Base-by-base conservation (phyloP, 2,888 invertebrate species). In the Choristoneura rosaceana region DNA sequence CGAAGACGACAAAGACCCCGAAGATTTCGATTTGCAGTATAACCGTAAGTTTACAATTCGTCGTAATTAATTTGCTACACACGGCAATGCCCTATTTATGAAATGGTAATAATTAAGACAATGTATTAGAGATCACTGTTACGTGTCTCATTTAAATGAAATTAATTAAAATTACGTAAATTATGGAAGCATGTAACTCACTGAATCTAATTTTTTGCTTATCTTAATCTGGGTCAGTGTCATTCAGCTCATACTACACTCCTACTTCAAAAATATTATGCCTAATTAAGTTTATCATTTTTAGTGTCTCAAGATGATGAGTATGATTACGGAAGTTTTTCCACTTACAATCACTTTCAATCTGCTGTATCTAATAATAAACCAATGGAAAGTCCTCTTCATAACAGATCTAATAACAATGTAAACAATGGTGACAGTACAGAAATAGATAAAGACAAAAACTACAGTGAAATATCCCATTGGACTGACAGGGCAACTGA, bases 1-100 rank as follows among this genome's bases (percentile, higher is more conserved):
- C 75, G 96, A 95, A 70, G 95, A 95, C 74, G 95, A 96, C 74
- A 95, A 95, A 84, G 96, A 96, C 73, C 86, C 84, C 70, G 93
- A 91, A 77, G 94, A 94, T 76, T 94, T 91, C 79, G 93, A 91
- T 82, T 80, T 93, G 76, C 84, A 88, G 63, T 94, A 94, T 78
- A 90, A 86, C 81, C 84, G 94, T 94, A 82, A 90, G 93, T 90
- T 47, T 12, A 25, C n/a, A 52, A 41, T 60, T 43, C 47, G 45
- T n/a, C 34, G 0, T 62, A 47, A 52, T 7, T 47, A 50, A 58
- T 45, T 47, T 62, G 60, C 58, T 47, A 58, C 10, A 14, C 47
- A 38, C 47, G 55, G 47, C 17, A 50, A 58, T 10, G 12, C n/a
- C 38, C n/a, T 50, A 25, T 63, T 10, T 52, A 33, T 58, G 17